Base-by-base conservation (phyloP, 2,888 invertebrate genomes). In the Protophormia terraenovae region DNA sequence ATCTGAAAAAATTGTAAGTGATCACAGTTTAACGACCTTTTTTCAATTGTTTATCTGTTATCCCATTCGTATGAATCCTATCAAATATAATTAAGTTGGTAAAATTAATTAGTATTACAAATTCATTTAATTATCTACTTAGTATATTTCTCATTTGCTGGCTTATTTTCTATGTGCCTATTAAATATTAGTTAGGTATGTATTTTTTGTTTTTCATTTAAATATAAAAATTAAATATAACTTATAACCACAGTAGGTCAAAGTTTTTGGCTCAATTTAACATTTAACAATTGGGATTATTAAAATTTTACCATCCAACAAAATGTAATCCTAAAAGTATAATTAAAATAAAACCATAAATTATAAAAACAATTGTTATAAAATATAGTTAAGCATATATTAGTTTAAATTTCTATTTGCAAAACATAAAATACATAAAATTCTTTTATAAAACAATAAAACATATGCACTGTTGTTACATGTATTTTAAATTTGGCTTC, bases 261-360 rank as follows among this genome's bases (percentile, higher is more conserved):
- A 47, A 19, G 7, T 47, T 47, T 47, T 47, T 19, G 47, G 47
- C 47, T 47, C 58, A 29, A 58, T n/a, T n/a, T n/a, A 29, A 29
- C 7, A 58, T n/a, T n/a, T n/a, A n/a, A n/a, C 14, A 35, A 75
- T 29, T 53, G 27, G n/a, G 0, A 16, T 38, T 53, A 29, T 38
- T 55, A 10, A 60, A 47, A 22, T 22, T 38, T 24, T 14, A 38
- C 32, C 12, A 22, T 24, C 24, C 32, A 38, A 58, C 22, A 19
- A 45, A 24, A 53, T 58, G 22, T 55, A 45, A 32, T 45, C 47
- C 50, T 45, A 24, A 55, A 72, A 64, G 53, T 72, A 24, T 79
- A 72, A 66, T 66, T 80, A 55, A 55, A 72, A 55, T 27, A 38
- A 55, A 27, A 55, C 35, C 32, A 55, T 58, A 80, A 66, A 73